These are phyloP conservation scores for Bos indicus DNA, from an alignment of 2,113 vertebrate genomes.

Conservation along the genomic window DNA sequence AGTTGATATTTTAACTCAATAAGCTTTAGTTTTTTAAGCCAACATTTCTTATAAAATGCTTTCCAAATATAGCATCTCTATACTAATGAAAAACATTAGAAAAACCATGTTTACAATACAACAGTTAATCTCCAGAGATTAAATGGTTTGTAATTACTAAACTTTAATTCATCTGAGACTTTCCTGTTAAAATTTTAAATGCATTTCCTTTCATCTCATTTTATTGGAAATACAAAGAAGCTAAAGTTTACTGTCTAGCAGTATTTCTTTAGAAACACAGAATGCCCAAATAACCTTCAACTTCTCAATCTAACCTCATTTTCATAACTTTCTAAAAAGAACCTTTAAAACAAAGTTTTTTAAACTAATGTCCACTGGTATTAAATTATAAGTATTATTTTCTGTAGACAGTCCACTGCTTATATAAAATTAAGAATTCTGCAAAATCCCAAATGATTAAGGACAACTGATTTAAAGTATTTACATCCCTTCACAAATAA, in stretches of 20 bases:
- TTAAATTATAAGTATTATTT: background rate
- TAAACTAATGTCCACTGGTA: background rate
- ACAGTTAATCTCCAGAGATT: background rate
- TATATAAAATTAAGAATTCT: background rate
- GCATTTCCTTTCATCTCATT: background rate
- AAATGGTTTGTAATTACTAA: background rate
- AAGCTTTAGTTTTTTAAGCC: background rate
- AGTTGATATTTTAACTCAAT: background rate
- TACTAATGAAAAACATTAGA: background rate
- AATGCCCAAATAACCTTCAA: background rate
- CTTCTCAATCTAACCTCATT: background rate
- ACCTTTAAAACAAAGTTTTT: background rate
- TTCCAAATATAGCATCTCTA: background rate
- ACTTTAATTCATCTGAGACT: background rate
- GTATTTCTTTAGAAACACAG: background rate
- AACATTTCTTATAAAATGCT: background rate
- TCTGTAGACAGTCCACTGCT: background rate
- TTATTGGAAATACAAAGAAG: background rate
- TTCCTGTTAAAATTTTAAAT: background rate
- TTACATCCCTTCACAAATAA: background rate
- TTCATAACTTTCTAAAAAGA: background rate
- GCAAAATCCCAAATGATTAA: background rate
- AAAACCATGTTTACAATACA: background rate
- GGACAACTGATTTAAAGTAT: background rate
- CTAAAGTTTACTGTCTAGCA: background rate